Base-by-base conservation (phyloP, 2,797 vertebrate species). In the Loriculus beryllinus region DNA sequence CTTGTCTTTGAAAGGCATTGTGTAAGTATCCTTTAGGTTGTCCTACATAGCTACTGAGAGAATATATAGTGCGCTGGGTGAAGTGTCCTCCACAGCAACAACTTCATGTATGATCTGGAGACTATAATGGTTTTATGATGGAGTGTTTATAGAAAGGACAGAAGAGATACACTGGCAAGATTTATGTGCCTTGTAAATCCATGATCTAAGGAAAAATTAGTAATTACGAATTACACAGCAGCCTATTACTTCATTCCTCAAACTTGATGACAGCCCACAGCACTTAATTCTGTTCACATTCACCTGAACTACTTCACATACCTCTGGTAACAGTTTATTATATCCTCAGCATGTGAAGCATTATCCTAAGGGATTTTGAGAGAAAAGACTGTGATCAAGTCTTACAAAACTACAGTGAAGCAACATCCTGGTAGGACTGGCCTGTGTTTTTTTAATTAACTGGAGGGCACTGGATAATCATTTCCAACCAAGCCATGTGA, bases 351-450 rank as follows among this genome's bases (percentile, higher is more conserved):
- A 57, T 37, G 21, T 62, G 45, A 92, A 80, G 12, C 10, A 64
- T 81, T 67, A 62, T 33, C n/a, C 11, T 48, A 64, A 68, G 22
- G 29, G 54, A 68, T 65, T 78, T 69, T 92, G 45, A 89, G 12
- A 37, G 10, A 85, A 87, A 75, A 86, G 35, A 9, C 23, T 29
- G 11, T 59, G 65, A 86, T 54, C 21, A 90, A 67, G 20, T 54
- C 57, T 92, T 93, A 78, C 45, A 86, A 86, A 96, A 85, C 52
- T 23, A 3, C 8, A 57, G 25, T 88, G 87, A 92, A 47, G 19
- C 65, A 94, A 64, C 82, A 79, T 65, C 65, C 57, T 93, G 45
- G 81, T 72, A 49, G 74, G 42, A 9, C 35, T 71, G 23, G 4
- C 33, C 45, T 48, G n/a, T 43, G 31, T 13, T 45, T 54, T 70